phyloP scores from a whole-genome alignment of 2,888 invertebrate genomes.

The Emesis russula region DNA sequence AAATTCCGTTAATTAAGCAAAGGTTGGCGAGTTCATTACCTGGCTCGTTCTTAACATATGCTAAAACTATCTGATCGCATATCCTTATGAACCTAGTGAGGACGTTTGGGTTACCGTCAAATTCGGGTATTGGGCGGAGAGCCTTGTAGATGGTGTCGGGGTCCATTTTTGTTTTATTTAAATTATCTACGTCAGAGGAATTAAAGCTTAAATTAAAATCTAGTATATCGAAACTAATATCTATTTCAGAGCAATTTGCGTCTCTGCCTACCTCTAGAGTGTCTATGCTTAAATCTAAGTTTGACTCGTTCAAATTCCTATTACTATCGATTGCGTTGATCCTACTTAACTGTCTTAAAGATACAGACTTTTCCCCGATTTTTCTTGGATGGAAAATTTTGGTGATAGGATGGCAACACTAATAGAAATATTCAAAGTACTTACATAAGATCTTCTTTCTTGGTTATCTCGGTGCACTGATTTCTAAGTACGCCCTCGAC shows the following conservation, averaged over 20 bases:
- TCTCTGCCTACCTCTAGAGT: neutral
- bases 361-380: slow-evolving; percentile 32
- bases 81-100: slow-evolving; percentile 78
- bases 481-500: neutral
- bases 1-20: slow-evolving; percentile 43
- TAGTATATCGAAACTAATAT: neutral
- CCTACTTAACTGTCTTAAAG: slow-evolving; percentile 41
- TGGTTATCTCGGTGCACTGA: neutral
- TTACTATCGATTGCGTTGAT: slow-evolving; percentile 19
- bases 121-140: slow-evolving; percentile 94
- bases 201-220: neutral
- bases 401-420: slow-evolving; percentile 32
- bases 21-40: neutral
- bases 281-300: slow-evolving; percentile 28
- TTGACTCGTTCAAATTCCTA: slow-evolving; percentile 31
- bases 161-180: slow-evolving; percentile 22
- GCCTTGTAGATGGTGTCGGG: slow-evolving; percentile 41
- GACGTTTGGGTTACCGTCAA: slow-evolving; percentile 87
- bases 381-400: slow-evolving; percentile 45
- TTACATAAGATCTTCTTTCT: slow-evolving; percentile 24
- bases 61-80: slow-evolving; percentile 77
- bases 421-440: slow-evolving; percentile 34
- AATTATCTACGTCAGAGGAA: slow-evolving; percentile 7
- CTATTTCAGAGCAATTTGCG: slow-evolving; percentile 14
- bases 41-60: slow-evolving; percentile 40